Percentiles rank a stretch among this genome's conserved stretches.
Evolutionary conservation across 2,888 invertebrate species (phyloP).

Genomic region (Erebia palarica): DNA sequence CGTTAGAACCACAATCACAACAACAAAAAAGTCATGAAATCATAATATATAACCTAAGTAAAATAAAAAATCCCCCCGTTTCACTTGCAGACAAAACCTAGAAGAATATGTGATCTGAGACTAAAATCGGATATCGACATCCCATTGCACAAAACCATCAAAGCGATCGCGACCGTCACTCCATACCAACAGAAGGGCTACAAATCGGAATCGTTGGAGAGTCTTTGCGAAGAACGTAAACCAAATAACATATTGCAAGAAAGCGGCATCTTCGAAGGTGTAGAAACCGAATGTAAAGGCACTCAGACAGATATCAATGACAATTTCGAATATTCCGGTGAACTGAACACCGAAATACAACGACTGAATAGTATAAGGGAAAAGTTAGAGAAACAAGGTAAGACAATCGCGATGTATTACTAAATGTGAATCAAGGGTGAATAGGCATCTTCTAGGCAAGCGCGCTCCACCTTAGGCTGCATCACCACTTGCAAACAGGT

Average conservation of each 20-base stretch:
- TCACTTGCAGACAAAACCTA: conserved; percentile 69
- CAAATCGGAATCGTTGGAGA: conserved; percentile 75
- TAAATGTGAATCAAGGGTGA: no score
- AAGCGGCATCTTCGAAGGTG: conserved; percentile 88
- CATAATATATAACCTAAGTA: neutral
- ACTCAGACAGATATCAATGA: conserved; percentile 84
- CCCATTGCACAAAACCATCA: conserved; percentile 72
- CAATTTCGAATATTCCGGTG: conserved; percentile 75
- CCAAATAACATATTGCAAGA: conserved; percentile 85
- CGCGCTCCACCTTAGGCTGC: no score
- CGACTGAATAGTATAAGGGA: conserved; percentile 85
- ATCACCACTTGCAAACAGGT: no score
- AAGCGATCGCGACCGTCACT: conserved; percentile 85
- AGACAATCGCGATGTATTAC: neutral
- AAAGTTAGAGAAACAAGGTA: conserved; percentile 80
- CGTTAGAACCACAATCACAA: neutral
- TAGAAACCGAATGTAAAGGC: conserved; percentile 71
- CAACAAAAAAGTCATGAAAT: conserved; percentile 4
- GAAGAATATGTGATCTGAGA: conserved; percentile 70
- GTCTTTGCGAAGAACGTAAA: conserved; percentile 76
- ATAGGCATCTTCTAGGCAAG: no score
- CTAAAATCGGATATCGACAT: conserved; percentile 68
- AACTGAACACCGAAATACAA: conserved; percentile 84
- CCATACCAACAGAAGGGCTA: conserved; percentile 82
- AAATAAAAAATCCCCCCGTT: conserved; percentile 10